Evolutionary conservation across 2,113 vertebrate species (phyloP), one percentile per base, ranked within the genome.

Genomic region (Dendrocopos noguchii): DNA sequence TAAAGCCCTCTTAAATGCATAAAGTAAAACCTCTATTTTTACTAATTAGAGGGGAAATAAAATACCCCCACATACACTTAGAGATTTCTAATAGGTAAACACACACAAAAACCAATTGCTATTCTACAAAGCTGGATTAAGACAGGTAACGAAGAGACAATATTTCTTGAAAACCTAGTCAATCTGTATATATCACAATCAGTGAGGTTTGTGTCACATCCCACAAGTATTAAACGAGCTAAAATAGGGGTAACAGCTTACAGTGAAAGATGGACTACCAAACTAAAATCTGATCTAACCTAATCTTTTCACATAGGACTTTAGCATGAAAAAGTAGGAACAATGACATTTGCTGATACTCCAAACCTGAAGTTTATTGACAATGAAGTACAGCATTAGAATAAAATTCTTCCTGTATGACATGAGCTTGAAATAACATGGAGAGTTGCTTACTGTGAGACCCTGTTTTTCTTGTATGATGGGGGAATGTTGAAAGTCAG

Each of bases 11-110:
- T 73, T n/a, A 67, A 34, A 61, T 25, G 8, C 7, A n/a, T n/a
- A 12, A 90, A 24, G 27, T 34, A 39, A 52, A 50, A 24, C 20
- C 7, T 29, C 33, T 4, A 53, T 44, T 21, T 85, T 85, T 18
- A 73, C 9, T 33, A 77, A 80, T 27, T 6, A 18, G 11, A 77
- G 6, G 4, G 19, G 50, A 39, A 67, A 44, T 61, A 53, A 66
- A 0, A 21, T 12, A 52, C 0, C 1, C 6, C 27, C 39, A 39
- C 39, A 39, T 39, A 28, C 5, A 19, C 4, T 39, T 72, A 25
- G 33, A 53, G 18, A 7, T 27, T 64, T 67, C 52, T n/a, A 36
- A 42, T 6, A 71, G 34, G 6, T 74, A 78, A 71, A 34, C 10
- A 63, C 15, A 77, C 6, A 29, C 53, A 4, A 63, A 17, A 59